Base-by-base conservation (phyloP, 1,140 invertebrate species). In the Zaprionus davidi region DNA sequence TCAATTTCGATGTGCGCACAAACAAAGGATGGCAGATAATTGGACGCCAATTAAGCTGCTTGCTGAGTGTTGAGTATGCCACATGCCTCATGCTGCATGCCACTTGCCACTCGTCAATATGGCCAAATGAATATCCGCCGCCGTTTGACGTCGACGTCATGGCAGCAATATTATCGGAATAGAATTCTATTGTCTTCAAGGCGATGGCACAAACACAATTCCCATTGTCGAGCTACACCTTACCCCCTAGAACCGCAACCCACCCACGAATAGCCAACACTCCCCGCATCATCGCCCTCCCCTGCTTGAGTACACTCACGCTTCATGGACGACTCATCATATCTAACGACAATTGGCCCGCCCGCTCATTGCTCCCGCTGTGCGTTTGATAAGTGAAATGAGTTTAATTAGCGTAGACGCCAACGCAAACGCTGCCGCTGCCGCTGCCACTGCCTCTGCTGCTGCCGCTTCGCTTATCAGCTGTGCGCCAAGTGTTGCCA, bases 301-400 rank as follows among this genome's bases (percentile, higher is more conserved):
- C 7, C 24, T 26, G 1, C 2, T 17, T 34, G 31, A 34, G 3
- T 20, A 26, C 17, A 11, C 41, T 46, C 41, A n/a, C n/a, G 12
- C 24, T n/a, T 56, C 63, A 66, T 51, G 41, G 22, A n/a, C 44
- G 17, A 36, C 44, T 76, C 67, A 64, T 64, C 60, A 71, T 71
- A 76, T 76, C 60, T 76, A 76, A 65, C 59, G 59, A 60, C 41
- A 79, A 78, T 82, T 85, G 79, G 53, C 26, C 22, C 65, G 69
- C 57, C 57, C 71, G 46, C 65, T 76, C 65, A 58, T 60, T 72
- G 44, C 24, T 57, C 76, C 58, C 69, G 83, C 73, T 82, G 76
- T 77, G 74, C 67, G 81, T 84, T 81, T 88, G 83, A 87, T 87
- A 88, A 87, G 60, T 68, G 79, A 87, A 87, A 72, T 74, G 84